Evolutionary conservation across 1,140 invertebrate genomes (phyloP), one percentile per base, ranked within the genome.

Genomic region (Macrocentrus cingulum): DNA sequence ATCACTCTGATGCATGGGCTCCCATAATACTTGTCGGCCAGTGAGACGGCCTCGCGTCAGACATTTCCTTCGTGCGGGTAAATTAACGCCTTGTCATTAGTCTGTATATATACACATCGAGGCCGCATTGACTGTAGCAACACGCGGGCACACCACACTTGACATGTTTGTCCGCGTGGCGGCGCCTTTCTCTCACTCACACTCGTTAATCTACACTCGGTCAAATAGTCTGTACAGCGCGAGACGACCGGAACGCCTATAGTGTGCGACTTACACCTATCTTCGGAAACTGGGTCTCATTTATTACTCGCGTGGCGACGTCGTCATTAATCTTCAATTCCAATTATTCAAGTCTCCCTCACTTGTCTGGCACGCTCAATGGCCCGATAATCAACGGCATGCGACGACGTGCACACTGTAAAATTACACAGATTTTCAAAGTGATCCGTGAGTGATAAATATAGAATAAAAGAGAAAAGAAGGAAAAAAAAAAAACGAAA

Each of bases 61-160:
- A 18, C 25, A 23, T 23, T 42, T 44, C 7, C 22, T 54, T 19
- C 9, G 6, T 51, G 37, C 54, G 36, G 60, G 63, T 68, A 65
- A 72, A 75, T 76, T 73, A 75, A 68, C 68, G 71, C 66, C 68
- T 72, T 66, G 67, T 75, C 71, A 72, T 76, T 74, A 76, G 64
- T 56, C 23, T 32, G 48, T 34, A 19, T 34, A 51, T 44, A 63
- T 34, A 19, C 23, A 51, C 36, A 63, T 39, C 41, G 32, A n/a
- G 34, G 25, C 49, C 18, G n/a, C n/a, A n/a, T n/a, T n/a, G n/a
- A n/a, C n/a, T n/a, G n/a, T n/a, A n/a, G n/a, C n/a, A n/a, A n/a
- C n/a, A 25, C 9, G 18, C 29, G 32, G 60, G 9, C 51, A 29
- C 19, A 45, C 36, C 45, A 42, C 36, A 8, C 11, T 42, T 23